Evolutionary conservation across 2,113 vertebrate species (phyloP).

Genomic region (Corydoras sp.): DNA sequence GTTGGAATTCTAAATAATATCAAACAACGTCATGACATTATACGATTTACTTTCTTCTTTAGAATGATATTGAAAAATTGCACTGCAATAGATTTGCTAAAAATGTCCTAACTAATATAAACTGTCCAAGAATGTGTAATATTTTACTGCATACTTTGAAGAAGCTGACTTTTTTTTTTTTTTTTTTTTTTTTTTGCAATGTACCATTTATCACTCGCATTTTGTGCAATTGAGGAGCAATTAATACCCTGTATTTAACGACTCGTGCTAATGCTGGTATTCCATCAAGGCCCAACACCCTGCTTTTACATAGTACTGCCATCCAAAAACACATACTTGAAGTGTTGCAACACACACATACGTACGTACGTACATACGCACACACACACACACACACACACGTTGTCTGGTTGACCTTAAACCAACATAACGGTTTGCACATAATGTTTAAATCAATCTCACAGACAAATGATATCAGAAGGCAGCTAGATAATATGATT

Average conservation of each 20-base stretch:
- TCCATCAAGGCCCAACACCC: constrained; percentile 16
- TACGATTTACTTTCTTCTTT: too few relatives aligned
- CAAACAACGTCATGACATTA: too few relatives aligned
- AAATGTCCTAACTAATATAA: too few relatives aligned
- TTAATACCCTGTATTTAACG: constrained; percentile 36
- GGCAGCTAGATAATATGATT: constrained; percentile 64
- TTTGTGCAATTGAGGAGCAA: constrained; percentile 31
- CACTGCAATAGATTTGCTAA: too few relatives aligned
- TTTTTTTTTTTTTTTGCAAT: not conserved
- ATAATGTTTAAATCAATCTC: constrained; percentile 59
- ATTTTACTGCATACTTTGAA: not conserved
- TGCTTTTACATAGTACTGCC: constrained; percentile 9
- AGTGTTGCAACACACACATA: constrained; percentile 6
- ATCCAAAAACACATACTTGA: constrained; percentile 21
- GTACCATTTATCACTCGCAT: constrained; percentile 34
- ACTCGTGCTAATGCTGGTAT: constrained; percentile 16
- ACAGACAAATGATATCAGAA: constrained; percentile 66
- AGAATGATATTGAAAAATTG: too few relatives aligned
- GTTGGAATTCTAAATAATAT: too few relatives aligned
- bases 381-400: too few relatives aligned
- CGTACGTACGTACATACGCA: not conserved
- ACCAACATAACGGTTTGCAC: constrained; percentile 21
- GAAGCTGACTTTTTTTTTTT: not conserved
- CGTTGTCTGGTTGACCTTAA: not conserved
- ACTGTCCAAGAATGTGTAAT: too few relatives aligned